Base-by-base conservation (phyloP, 64 coral and sea anemone genomes). In the Actinia equina region DNA sequence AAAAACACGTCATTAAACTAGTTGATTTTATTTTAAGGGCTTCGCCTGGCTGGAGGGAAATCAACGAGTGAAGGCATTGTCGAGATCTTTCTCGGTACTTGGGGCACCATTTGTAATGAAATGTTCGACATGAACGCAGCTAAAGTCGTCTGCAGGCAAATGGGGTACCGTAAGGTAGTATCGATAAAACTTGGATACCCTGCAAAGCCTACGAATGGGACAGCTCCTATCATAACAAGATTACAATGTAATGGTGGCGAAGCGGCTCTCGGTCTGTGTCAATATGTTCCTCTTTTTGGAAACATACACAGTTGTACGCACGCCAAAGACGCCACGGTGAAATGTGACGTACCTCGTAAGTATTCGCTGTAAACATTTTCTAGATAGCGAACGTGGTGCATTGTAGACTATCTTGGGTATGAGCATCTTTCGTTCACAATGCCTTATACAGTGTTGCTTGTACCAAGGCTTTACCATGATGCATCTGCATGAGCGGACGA, bases 61-160 rank as follows among this genome's bases (percentile, higher is more conserved):
- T 42, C 59, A 25, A 19, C 6, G 1, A 61, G 19, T 12, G 83
- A 85, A 85, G 83, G 83, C 2, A 1, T 44, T 14, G 55, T 57
- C 6, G 78, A 81, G 49, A 81, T 81, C 43, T 16, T 22, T 37
- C 78, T 81, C 52, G 83, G 83, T 22, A 10, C 7, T 6, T 85
- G 83, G 83, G 83, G 83, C n/a, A 85, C 83, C n/a, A 59, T 85
- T 22, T 85, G 83, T 85, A 85, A 85, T 15, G 55, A 57, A 42
- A 3, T 27, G 4, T 85, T 44, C 7, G 83, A 85, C 19, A 41
- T 30, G 5, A 85, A 85, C 54, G 54, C 17, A 23, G 83, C 83
- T 59, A 15, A 63, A 16, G 83, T 85, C 20, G 10, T 59, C 23
- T 85, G 83, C n/a, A 57, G 83, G 43, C 4, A 85, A 5, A 44